Base-by-base conservation (phyloP, 2,113 vertebrate genomes). In the Vulpes ferrilata region DNA sequence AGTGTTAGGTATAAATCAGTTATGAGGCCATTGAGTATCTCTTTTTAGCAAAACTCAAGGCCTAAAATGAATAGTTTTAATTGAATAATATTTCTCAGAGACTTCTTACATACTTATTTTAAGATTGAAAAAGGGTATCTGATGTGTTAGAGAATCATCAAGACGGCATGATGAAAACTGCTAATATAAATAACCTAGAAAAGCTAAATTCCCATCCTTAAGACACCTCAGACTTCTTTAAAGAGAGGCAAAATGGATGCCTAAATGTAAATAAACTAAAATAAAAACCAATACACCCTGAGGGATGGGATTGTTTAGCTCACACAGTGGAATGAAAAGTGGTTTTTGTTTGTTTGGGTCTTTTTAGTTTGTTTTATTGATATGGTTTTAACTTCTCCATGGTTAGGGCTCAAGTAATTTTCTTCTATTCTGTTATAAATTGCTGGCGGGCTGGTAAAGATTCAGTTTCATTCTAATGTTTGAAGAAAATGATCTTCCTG, bases 401-500 rank as follows among this genome's bases (percentile, higher is more conserved):
- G 92, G 96, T 95, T 78, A 93, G 83, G 89, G 76, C 83, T 83
- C 88, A 74, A 95, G 79, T 55, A 48, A 76, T 94, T 98, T 97
- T 97, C 93, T 88, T 79, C 73, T 94, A 90, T 93, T 91, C 69
- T 95, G 74, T 93, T 92, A 53, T 81, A 84, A 87, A 89, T 90
- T 95, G 83, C 83, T 93, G 48, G 60, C 25, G 13, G 89, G 20
- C 93, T 96, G 93, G 89, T 88, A 81, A 90, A 67, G 55, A 95
- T 89, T 93, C 43, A 11, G 57, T 96, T 96, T 96, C 73, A 88
- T 80, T 51, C 74, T 92, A 48, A 93, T 88, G n/a, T 97, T 98
- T 93, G 78, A 79, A 89, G 92, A 95, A 97, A 98, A 98, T 89
- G 90, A 98, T 98, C 93, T 97, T 98, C 85, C 90, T 95, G 59